Evolutionary conservation across 2,888 invertebrate genomes (phyloP).

Genomic region (Agrochola lychnidis): DNA sequence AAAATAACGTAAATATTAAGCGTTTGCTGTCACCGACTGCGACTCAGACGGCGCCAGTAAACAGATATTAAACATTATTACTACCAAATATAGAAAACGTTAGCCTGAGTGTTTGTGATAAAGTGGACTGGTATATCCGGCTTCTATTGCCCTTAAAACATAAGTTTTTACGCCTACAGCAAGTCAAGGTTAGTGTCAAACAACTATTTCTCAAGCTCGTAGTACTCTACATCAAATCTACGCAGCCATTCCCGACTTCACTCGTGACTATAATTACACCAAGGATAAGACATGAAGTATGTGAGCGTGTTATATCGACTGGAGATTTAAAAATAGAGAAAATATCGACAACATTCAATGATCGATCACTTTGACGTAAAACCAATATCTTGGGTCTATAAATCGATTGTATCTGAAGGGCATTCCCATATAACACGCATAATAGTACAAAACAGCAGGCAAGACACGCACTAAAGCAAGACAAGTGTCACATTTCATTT

Average conservation of each 20-base stretch:
- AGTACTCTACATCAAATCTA: slow-evolving; percentile 25
- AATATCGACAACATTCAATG: slow-evolving; percentile 80
- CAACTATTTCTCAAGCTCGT: slow-evolving; percentile 35
- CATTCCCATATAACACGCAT: slow-evolving; percentile 41
- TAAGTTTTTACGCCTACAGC: slow-evolving; percentile 39
- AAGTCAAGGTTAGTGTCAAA: slow-evolving; percentile 54
- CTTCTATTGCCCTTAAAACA: slow-evolving; percentile 46
- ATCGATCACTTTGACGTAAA: slow-evolving; percentile 89
- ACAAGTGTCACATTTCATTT: slow-evolving; percentile 28
- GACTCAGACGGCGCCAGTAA: slow-evolving; percentile 68
- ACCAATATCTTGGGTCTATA: slow-evolving; percentile 85
- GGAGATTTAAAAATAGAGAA: slow-evolving; percentile 76
- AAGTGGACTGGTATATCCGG: slow-evolving; percentile 50
- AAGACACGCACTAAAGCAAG: slow-evolving; percentile 3
- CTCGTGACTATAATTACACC: slow-evolving; percentile 39
- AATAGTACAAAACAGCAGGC: background rate
- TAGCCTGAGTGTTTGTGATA: slow-evolving; percentile 37
- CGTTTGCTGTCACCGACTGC: slow-evolving; percentile 62
- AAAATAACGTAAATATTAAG: slow-evolving; percentile 70
- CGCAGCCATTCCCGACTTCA: slow-evolving; percentile 18
- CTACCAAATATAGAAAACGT: slow-evolving; percentile 58
- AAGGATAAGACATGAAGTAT: slow-evolving; percentile 30
- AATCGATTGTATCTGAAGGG: slow-evolving; percentile 79
- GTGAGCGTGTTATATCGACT: slow-evolving; percentile 67
- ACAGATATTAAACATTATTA: slow-evolving; percentile 66